Evolutionary conservation across 2,113 vertebrate genomes (phyloP), one percentile per base, ranked within the genome.

Genomic region (Prionailurus bengalensis): DNA sequence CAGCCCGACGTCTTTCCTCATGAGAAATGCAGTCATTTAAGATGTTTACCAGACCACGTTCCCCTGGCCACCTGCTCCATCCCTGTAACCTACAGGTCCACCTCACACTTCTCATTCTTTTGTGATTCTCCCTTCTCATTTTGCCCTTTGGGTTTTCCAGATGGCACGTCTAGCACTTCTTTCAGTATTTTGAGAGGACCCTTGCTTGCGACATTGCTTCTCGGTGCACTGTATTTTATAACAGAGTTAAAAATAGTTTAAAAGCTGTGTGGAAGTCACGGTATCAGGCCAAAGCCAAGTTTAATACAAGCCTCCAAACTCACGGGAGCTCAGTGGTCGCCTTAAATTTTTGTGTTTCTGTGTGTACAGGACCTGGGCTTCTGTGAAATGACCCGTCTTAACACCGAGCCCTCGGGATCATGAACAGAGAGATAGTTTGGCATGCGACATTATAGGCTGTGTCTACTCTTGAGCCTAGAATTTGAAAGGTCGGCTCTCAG

Each of bases 141-240:
- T 83, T 97, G 96, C 97, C 98, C 51, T 95, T 96, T 92, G 21
- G 81, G 76, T 51, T 73, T 96, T 96, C 98, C 97, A 98, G 98
- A 97, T 89, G 95, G 94, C 13, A 45, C 15, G 51, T 76, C 98
- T 98, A 86, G 93, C 89, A 81, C 92, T 39, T 94, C 45, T 39
- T 27, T 48, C 19, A 17, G 90, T 85, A 88, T 96, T 98, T 80
- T 81, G 39, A 74, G 25, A 74, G 71, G 98, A 93, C 98, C 95
- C 98, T 97, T n/a, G 83, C 88, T 81, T 88, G 10, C 25, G 80
- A 88, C 78, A 78, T 79, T 95, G 65, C 84, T 97, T 97, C 82
- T 90, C 42, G 45, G 15, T 63, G 33, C 45, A 63, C 97, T 33
- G 74, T 93, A 73, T 95, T 97, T 96, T 86, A 88, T 91, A 90